phyloP scores from a whole-genome alignment of 2,113 vertebrate genomes.

The Microtus richardsoni region DNA sequence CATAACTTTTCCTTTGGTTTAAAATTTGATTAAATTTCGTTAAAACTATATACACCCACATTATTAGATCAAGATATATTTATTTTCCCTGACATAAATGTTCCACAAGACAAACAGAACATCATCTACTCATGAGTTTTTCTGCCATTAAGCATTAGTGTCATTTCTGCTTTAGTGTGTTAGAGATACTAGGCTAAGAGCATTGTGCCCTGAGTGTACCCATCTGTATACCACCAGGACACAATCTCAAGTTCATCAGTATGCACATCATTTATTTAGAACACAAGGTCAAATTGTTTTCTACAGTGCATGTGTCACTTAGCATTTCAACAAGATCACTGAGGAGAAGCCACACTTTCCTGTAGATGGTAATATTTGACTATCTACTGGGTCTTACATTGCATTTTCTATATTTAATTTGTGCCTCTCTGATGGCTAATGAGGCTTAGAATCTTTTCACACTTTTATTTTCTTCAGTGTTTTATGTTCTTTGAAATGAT shows the following conservation, averaged over 20 bases:
- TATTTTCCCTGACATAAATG: not conserved
- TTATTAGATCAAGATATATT: not conserved
- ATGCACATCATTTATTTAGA: not conserved
- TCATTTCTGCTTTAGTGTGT: not conserved
- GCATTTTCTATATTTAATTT: not conserved
- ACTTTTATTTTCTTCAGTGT: conserved; percentile 28
- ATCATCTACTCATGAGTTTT: not conserved
- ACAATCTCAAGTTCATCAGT: not conserved
- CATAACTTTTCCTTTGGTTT: not conserved
- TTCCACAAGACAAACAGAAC: not conserved
- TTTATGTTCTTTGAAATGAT: conserved; percentile 42
- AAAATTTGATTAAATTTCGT: not conserved
- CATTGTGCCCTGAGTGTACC: not conserved
- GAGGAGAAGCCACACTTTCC: not conserved
- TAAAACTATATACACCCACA: not conserved
- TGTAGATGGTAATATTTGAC: not conserved
- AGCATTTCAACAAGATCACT: not conserved
- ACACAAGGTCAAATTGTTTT: not conserved
- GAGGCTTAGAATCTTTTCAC: not conserved
- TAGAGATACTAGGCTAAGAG: not conserved
- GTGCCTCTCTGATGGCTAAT: not conserved
- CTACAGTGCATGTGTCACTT: not conserved
- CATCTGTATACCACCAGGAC: not conserved
- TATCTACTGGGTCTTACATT: not conserved
- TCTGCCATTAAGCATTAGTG: not conserved